Base-by-base conservation (phyloP, 1,140 invertebrate species). In the Drosophila persimilis region DNA sequence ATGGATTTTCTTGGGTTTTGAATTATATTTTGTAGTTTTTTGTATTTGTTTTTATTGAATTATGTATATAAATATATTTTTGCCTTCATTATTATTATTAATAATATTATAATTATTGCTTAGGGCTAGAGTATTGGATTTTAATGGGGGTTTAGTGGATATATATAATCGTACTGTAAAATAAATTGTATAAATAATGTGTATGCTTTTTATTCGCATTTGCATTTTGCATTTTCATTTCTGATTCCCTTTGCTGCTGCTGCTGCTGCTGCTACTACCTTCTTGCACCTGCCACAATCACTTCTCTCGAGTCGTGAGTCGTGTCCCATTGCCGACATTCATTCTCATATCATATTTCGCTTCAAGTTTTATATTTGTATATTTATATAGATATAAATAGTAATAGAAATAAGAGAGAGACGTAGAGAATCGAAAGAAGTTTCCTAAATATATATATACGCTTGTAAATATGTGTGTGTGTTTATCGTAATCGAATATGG, bases 11-110 rank as follows among this genome's bases (percentile, higher is more conserved):
- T 26, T 26, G 13, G 44, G 45, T 20, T 46, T 17, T 22, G 2
- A 56, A 22, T 41, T 46, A 44, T 50, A 44, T 60, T 62, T 71
- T 62, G 24, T 17, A 20, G 43, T 85, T 55, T 69, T 73, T 77
- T 74, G 74, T 61, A 77, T 78, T 47, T 24, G 44, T 67, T 59
- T 76, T 81, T 83, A 81, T 88, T 88, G 80, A 76, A 79, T 88
- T 88, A 88, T 81, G 81, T 86, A 86, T 88, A 86, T 86, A 86
- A 86, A 86, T 86, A 86, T 88, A 88, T 86, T 81, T 84, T 84
- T 76, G 60, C 74, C 24, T 69, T 80, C 64, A 61, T 78, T 78
- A 75, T 53, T 70, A 70, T 63, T 66, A 45, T 74, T 74, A 46
- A 47, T 58, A 58, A 39, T 46, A 73, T 73, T 72, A 51, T 69